Conservation (phyloP, 2,797 vertebrate species). For the Momotus momota region DNA sequence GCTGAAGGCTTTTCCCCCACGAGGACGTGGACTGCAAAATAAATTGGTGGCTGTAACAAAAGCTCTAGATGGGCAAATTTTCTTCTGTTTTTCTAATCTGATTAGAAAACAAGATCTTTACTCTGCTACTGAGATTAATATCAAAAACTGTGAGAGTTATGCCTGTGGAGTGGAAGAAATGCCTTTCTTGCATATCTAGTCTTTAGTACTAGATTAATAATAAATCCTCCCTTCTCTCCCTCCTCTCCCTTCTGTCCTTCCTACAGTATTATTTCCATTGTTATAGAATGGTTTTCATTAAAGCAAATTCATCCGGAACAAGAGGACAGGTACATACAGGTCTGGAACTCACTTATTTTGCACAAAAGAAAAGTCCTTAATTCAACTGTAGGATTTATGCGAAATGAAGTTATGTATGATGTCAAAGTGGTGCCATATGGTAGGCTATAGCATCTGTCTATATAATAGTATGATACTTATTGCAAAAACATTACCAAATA, state of each 20-base stretch:
- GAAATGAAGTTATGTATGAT: not conserved
- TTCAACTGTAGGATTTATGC: not conserved
- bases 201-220: not conserved
- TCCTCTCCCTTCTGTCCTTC: not conserved
- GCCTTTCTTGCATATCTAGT: not conserved
- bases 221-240: not conserved
- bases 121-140: not conserved
- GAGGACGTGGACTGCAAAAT: not conserved
- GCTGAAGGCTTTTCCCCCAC: not conserved
- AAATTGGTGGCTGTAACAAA: not conserved
- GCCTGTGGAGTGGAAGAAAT: not conserved
- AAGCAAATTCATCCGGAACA: not conserved
- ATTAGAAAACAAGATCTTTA: not conserved
- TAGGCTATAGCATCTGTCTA: not conserved
- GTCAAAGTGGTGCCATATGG: not conserved
- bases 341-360: not conserved
- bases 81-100: not conserved
- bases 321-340: not conserved
- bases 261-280: not conserved
- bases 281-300: not conserved
- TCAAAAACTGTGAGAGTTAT: not conserved
- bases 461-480: not conserved
- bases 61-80: not conserved
- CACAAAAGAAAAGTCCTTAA: not conserved
- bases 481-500: not conserved